Conservation (phyloP, 1,140 invertebrate species). For the Hesperophylax magnus region DNA sequence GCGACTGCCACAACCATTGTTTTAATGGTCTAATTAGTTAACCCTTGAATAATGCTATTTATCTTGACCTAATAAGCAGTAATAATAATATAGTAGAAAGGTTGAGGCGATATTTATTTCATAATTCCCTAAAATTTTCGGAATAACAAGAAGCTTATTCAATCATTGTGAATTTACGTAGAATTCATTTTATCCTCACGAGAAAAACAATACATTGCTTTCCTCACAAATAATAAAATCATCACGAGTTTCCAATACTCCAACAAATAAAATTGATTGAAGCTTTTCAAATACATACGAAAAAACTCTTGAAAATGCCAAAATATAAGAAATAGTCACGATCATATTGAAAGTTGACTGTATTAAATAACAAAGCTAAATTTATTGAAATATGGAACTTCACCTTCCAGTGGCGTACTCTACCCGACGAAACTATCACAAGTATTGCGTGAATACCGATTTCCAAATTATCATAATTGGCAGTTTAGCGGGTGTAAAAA, state of each 20-base stretch:
- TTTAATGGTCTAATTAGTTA: too few relatives aligned
- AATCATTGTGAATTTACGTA: too few relatives aligned
- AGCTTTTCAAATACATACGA: neutral
- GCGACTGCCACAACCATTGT: neutral
- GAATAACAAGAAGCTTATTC: too few relatives aligned
- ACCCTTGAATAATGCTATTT: too few relatives aligned
- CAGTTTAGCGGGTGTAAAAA: too few relatives aligned
- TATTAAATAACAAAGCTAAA: slow-evolving; percentile 25
- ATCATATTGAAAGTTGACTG: slow-evolving; percentile 2
- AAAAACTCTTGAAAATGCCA: neutral
- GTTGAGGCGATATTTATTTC: too few relatives aligned
- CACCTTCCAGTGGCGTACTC: neutral
- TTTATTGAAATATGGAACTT: neutral
- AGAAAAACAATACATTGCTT: neutral
- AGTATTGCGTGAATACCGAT: too few relatives aligned
- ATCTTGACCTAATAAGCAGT: too few relatives aligned
- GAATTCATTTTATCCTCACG: neutral
- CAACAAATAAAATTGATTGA: slow-evolving; percentile 24
- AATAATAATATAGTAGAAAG: too few relatives aligned
- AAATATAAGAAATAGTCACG: slow-evolving; percentile 19
- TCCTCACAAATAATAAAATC: neutral
- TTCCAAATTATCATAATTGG: too few relatives aligned
- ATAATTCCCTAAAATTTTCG: too few relatives aligned
- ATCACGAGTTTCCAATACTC: slow-evolving; percentile 11
- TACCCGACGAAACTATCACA: neutral